Base-by-base conservation (phyloP, 2,888 invertebrate genomes). In the Heliconius charithonia region DNA sequence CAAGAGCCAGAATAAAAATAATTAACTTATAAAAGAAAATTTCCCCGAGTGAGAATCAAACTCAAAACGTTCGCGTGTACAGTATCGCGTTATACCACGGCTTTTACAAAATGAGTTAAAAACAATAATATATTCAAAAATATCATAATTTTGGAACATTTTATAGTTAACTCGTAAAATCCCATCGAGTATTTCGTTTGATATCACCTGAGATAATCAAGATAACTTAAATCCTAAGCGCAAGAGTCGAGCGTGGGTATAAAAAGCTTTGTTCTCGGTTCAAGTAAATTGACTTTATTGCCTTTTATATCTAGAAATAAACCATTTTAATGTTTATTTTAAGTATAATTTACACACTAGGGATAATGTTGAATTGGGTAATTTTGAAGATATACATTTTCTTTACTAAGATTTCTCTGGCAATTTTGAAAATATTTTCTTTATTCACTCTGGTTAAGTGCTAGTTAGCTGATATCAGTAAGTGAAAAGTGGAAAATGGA, bases 141-240 rank as follows among this genome's bases (percentile, higher is more conserved):
- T 56, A 32, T 32, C 7, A 7, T 71, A 56, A n/a, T 56, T 71
- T 71, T 45, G 45, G 16, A 70, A 27, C 45, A 41, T 70, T 69
- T 71, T 71, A 56, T 71, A 59, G 62, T 73, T 25, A 59, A 37
- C 27, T 73, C 62, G 73, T 73, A 73, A 73, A 73, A 63, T 37
- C 62, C 62, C 16, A 63, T 19, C 16, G 37, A 32, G 71, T n/a
- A 51, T 56, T 71, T 32, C 56, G 71, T 71, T 71, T 62, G 73
- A 73, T 73, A 73, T 73, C 62, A 62, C 59, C 25, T 32, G 37
- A 73, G 73, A 73, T 73, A 73, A 73, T 73, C 73, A 73, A 62
- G 59, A 62, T 62, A 62, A 73, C 27, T 62, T 62, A 62, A 73
- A 63, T 25, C 27, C 56, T 71, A 62, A 59, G 41, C 59, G 59